Base-by-base conservation (phyloP, 2,113 vertebrate species). In the Amblyornis subalaris region DNA sequence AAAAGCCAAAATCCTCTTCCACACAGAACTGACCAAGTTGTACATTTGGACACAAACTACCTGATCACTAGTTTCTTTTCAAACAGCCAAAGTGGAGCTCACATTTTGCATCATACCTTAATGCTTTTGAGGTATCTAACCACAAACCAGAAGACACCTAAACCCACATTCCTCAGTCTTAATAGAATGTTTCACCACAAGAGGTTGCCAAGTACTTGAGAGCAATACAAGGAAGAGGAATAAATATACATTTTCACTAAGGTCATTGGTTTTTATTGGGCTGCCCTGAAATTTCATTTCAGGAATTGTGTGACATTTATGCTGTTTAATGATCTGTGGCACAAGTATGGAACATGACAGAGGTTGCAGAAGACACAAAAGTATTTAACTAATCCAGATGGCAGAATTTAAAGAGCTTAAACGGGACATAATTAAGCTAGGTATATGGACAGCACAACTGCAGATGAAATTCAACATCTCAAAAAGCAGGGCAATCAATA, bases 401-500 rank as follows among this genome's bases (percentile, higher is more conserved):
- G 73, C 31, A 58, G 66, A 93, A 82, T 33, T 48, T 74, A 86
- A 91, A 93, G 44, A 55, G 75, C n/a, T 84, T 86, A 51, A 84
- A 61, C 1, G 6, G 57, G 20, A 55, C 28, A 14, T 81, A 78
- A 84, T 88, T 84, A 81, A 92, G 10, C 31, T 57, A 77, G 31
- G 48, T 81, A 21, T 78, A 29, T 60, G 44, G 74, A 55, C 20
- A 75, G 36, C n/a, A 69, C 44, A 85, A 51, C 2, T 3, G 29
- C 57, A 88, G 40, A 64, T 86, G 29, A 84, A 92, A 80, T 88
- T 80, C 75, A 94, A 2, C 47, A 82, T 55, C 74, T n/a, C 60
- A 62, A 64, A 88, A 92, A 78, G 48, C 57, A 57, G 42, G 12
- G 10, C 24, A 67, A 7, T 95, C 79, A 47, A 53, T 85, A 71